These are phyloP conservation scores for Zonitis immaculata DNA, from an alignment of 2,888 invertebrate genomes.

Conservation along the genomic window DNA sequence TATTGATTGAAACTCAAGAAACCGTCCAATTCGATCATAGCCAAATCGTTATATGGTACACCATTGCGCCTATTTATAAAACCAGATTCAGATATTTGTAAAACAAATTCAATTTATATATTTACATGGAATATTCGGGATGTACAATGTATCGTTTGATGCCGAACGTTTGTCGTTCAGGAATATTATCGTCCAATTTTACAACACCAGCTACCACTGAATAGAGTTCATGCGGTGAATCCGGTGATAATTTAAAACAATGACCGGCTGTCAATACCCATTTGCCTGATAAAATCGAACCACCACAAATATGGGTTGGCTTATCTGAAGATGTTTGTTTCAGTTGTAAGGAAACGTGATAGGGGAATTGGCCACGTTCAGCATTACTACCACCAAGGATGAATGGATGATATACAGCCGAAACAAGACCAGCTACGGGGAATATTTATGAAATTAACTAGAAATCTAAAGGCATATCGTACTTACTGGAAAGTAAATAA, in stretches of 20 bases:
- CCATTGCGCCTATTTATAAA: too few species aligned
- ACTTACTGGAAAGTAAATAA: too few species aligned
- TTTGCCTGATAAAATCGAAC: neutral
- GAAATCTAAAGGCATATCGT: too few species aligned
- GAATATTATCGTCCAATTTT: neutral
- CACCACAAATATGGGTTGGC: neutral
- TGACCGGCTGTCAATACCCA: slow-evolving; percentile 33
- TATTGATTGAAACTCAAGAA: too few species aligned
- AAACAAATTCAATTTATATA: too few species aligned
- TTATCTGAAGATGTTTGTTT: neutral
- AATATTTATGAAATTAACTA: neutral
- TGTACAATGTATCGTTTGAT: too few species aligned
- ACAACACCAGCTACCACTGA: neutral
- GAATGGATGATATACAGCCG: too few species aligned
- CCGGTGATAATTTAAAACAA: neutral
- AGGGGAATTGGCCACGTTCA: neutral
- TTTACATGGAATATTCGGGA: too few species aligned
- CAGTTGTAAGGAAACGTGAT: neutral
- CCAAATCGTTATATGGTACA: too few species aligned
- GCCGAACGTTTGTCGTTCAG: neutral
- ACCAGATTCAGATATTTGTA: too few species aligned
- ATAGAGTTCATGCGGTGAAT: neutral
- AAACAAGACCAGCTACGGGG: too few species aligned
- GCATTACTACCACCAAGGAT: neutral
- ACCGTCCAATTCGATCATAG: too few species aligned